Percentiles rank a stretch among this genome's conserved stretches.
These are phyloP conservation scores for Leptoteleia sp. DNA, from an alignment of 1,140 invertebrate species.

Conservation along the genomic window DNA sequence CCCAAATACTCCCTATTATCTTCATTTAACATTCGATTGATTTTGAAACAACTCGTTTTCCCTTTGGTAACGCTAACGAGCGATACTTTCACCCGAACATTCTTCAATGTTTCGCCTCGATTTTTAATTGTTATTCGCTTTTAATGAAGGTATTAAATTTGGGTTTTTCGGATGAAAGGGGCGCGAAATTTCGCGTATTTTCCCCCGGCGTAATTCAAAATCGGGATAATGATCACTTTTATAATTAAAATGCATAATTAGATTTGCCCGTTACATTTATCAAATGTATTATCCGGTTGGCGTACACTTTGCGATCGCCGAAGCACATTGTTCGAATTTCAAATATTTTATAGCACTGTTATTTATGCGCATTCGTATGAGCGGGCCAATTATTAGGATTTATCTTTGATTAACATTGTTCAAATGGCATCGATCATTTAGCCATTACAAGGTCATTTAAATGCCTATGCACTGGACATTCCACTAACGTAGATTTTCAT, in stretches of 20 bases:
- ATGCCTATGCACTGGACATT: slow-evolving; percentile 57
- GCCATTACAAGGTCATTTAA: slow-evolving; percentile 59
- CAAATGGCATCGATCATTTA: slow-evolving; percentile 60
- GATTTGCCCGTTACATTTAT: slow-evolving; percentile 16
- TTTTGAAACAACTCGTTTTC: no score
- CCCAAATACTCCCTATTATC: no score
- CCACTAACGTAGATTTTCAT: slow-evolving; percentile 63
- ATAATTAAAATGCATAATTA: slow-evolving; percentile 6
- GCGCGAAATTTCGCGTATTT: no score
- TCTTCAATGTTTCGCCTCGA: no score
- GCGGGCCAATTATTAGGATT: slow-evolving; percentile 52
- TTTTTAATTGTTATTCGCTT: no score
- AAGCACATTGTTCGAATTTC: slow-evolving; percentile 29
- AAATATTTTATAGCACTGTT: slow-evolving; percentile 29
- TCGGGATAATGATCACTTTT: slow-evolving; percentile 2
- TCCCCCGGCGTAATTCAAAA: not conserved
- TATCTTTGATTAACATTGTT: slow-evolving; percentile 53
- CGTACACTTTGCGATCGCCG: slow-evolving; percentile 6
- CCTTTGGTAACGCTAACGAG: no score
- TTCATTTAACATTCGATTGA: no score
- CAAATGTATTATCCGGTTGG: slow-evolving; percentile 8
- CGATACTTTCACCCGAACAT: no score
- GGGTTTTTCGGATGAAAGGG: no score
- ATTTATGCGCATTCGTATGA: slow-evolving; percentile 45
- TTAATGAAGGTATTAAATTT: no score